A percentile compares a stretch with the other conserved stretches of the same genome.
These are phyloP conservation scores for Glaucopsyche alexis DNA, from an alignment of 2,888 invertebrate species.

Conservation along the genomic window DNA sequence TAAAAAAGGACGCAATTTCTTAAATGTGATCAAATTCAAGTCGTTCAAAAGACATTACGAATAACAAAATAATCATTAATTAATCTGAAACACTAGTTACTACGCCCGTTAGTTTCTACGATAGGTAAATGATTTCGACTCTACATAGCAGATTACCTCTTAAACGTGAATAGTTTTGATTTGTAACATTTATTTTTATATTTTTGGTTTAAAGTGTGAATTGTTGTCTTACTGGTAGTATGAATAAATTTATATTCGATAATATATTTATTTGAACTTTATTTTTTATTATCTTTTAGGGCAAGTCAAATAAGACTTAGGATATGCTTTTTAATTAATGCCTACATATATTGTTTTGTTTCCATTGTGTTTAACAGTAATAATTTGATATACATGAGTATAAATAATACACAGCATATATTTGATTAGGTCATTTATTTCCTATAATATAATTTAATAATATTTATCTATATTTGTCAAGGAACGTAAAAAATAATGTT, in stretches of 20 bases:
- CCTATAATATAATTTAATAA: constrained; percentile 33
- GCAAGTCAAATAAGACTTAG: too few species aligned
- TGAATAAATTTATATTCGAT: neutral
- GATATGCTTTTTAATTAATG: neutral
- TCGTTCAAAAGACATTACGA: neutral
- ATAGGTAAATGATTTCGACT: neutral
- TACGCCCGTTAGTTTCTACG: too few species aligned
- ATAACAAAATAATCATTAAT: neutral
- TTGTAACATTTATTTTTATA: constrained; percentile 23
- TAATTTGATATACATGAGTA: neutral
- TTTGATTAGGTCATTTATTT: constrained; percentile 33
- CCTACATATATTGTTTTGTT: neutral
- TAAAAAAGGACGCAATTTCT: too few species aligned
- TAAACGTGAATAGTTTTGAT: neutral
- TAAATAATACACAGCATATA: constrained; percentile 15
- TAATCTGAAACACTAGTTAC: too few species aligned
- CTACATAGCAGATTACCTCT: neutral
- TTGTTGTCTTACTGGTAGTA: neutral
- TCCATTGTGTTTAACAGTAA: neutral
- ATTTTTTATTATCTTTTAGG: too few species aligned
- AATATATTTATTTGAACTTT: neutral
- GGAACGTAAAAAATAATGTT: constrained; percentile 26
- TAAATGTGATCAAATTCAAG: neutral
- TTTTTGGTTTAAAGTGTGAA: neutral
- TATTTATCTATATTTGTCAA: constrained; percentile 31